Base-by-base conservation (phyloP, 2,113 vertebrate genomes). In the Grammomys surdaster region DNA sequence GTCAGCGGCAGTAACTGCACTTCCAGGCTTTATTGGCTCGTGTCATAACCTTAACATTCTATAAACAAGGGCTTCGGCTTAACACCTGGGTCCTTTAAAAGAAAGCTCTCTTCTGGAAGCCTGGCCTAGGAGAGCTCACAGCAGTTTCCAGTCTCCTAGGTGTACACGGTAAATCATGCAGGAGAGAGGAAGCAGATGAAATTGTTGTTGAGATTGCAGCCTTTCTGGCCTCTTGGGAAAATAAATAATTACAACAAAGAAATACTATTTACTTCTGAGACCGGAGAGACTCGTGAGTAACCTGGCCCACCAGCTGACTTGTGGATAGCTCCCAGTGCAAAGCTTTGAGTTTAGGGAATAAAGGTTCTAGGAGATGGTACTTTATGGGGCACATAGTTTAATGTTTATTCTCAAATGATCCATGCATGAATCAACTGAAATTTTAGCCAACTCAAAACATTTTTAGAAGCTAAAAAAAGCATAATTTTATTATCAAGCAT, bases 241-340 rank as follows among this genome's bases (percentile, higher is more conserved):
- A 97, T 96, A 96, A 96, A 97, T 97, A 97, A 97, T 97, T 97
- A 96, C 87, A 88, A 94, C 96, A 96, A 96, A 97, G 92, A 96
- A 97, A 97, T 90, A n/a, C 80, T 97, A 93, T 97, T 97, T 97
- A 97, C 96, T 97, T 94, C 92, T 17, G 97, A 98, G 95, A 96
- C 86, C 81, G 91, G 97, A 88, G 88, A 96, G 93, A 97, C 96
- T 97, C 94, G 46, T 92, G 93, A 96, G 97, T 94, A 97, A 97
- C 95, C 89, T 96, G 84, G 93, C 93, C 95, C 87, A 69, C 89
- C 33, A 36, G 75, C 78, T 94, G 96, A 97, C 97, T 97, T 88
- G 91, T 84, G 88, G 76, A 91, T 69, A 81, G 65, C 73, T 94
- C 91, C 72, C 63, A 0, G 0, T 26, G 40, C 92, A 91, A 89